These are phyloP conservation scores for Molossus alvarezi DNA, from an alignment of 2,797 vertebrate species.

Conservation along the genomic window DNA sequence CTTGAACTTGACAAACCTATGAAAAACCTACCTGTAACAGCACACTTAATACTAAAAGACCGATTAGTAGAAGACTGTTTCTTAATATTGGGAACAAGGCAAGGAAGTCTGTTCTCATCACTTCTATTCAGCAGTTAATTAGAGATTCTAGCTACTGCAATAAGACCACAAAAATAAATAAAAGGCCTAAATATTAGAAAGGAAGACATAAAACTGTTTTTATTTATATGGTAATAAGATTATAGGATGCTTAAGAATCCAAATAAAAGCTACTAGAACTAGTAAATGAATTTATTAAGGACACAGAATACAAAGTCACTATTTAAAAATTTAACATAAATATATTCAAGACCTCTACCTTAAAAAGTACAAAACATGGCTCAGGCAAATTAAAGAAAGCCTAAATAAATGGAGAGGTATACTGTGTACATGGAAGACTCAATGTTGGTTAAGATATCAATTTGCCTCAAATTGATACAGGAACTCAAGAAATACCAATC, in stretches of 20 bases:
- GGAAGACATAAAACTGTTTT: constrained; percentile 19
- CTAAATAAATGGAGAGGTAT: background rate
- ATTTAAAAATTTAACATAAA: constrained; percentile 45
- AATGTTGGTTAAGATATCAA: background rate
- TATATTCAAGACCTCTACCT: background rate
- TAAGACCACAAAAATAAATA: constrained; percentile 64
- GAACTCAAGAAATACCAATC: constrained; percentile 11
- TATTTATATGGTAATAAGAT: constrained; percentile 26
- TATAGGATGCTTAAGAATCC: constrained; percentile 34
- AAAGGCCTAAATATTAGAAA: background rate
- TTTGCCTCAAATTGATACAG: background rate
- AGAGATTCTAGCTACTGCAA: background rate
- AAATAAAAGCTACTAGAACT: background rate
- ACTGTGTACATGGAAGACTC: constrained; percentile 3
- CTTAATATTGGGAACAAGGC: background rate
- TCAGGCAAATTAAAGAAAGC: background rate
- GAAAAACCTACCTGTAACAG: constrained; percentile 36
- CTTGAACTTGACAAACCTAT: constrained; percentile 38
- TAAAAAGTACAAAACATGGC: constrained; percentile 7
- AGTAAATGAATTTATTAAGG: constrained; percentile 42
- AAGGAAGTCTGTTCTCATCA: constrained; percentile 10
- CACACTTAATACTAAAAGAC: constrained; percentile 30
- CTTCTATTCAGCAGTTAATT: constrained; percentile 8
- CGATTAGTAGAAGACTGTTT: constrained; percentile 25
- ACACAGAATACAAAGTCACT: background rate